Evolutionary conservation across 2,797 vertebrate genomes (phyloP).

Genomic region (Galago senegalensis): DNA sequence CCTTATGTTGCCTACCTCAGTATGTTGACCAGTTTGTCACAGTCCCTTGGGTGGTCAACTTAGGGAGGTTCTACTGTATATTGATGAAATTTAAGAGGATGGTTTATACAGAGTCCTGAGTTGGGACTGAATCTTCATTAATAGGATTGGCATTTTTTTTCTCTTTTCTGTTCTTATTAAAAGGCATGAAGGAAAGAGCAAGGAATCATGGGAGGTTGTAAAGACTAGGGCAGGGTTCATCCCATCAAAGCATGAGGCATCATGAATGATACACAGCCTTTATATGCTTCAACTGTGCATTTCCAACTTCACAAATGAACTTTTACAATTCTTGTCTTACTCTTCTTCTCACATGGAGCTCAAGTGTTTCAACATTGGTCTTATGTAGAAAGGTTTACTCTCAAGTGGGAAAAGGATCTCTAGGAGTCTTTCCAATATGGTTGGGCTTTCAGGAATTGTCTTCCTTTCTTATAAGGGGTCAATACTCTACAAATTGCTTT

Average conservation of each 20-base stretch:
- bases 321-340: constrained; percentile 9
- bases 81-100: constrained; percentile 54
- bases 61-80: not conserved
- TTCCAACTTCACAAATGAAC: constrained; percentile 45
- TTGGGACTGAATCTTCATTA: constrained; percentile 32
- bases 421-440: not conserved
- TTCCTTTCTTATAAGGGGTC: constrained; percentile 29
- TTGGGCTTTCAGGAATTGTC: not conserved
- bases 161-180: constrained; percentile 55
- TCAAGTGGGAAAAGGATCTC: constrained; percentile 9
- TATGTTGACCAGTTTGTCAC: too few relatives aligned
- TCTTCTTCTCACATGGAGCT: not conserved
- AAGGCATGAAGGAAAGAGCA: constrained; percentile 50
- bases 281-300: constrained; percentile 15
- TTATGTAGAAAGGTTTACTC: constrained; percentile 21
- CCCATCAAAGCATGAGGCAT: not conserved
- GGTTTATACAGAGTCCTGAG: constrained; percentile 48
- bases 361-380: constrained; percentile 45
- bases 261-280: not conserved
- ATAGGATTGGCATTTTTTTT: constrained; percentile 26
- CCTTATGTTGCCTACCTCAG: too few relatives aligned
- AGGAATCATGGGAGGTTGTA: constrained; percentile 19
- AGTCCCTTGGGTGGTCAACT: too few relatives aligned
- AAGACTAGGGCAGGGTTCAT: not conserved
- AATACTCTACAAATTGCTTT: constrained; percentile 62